Conservation (phyloP, 2,888 invertebrate species). For the Stegana nigrithorax region DNA sequence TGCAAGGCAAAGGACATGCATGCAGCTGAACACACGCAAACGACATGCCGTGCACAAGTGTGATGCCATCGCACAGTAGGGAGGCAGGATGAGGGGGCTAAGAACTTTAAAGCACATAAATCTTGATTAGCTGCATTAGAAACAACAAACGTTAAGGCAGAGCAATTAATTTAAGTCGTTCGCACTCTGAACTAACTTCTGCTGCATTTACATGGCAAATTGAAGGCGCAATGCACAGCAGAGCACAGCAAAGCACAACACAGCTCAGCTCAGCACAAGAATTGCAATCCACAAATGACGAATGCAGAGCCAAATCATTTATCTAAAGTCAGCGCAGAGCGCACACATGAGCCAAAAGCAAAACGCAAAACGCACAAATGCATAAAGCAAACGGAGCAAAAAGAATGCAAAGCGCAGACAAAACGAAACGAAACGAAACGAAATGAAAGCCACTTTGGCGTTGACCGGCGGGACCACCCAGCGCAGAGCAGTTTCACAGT, state of each 20-base stretch:
- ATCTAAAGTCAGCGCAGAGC: neutral
- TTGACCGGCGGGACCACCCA: constrained; percentile 3
- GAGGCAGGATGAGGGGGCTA: neutral
- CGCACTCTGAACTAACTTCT: neutral
- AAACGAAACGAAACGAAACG: too few relatives aligned
- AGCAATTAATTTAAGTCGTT: neutral
- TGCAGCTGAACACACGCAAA: too few relatives aligned
- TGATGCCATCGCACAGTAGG: too few relatives aligned
- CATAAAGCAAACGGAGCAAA: neutral
- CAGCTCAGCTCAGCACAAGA: neutral
- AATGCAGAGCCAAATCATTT: constrained; percentile 2
- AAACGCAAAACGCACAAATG: neutral
- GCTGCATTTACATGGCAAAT: neutral
- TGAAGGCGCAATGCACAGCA: neutral
- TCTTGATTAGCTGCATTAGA: neutral
- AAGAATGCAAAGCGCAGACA: neutral
- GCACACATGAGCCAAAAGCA: neutral
- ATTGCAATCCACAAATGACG: neutral
- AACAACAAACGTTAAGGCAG: neutral
- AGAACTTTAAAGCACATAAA: neutral
- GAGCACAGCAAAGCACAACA: neutral
- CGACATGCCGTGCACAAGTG: too few relatives aligned
- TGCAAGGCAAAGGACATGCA: neutral
- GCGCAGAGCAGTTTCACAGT: constrained; percentile 1
- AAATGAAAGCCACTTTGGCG: too few relatives aligned